These are phyloP conservation scores for Drosophila barbarae DNA, from an alignment of 2,888 invertebrate species.

Conservation along the genomic window DNA sequence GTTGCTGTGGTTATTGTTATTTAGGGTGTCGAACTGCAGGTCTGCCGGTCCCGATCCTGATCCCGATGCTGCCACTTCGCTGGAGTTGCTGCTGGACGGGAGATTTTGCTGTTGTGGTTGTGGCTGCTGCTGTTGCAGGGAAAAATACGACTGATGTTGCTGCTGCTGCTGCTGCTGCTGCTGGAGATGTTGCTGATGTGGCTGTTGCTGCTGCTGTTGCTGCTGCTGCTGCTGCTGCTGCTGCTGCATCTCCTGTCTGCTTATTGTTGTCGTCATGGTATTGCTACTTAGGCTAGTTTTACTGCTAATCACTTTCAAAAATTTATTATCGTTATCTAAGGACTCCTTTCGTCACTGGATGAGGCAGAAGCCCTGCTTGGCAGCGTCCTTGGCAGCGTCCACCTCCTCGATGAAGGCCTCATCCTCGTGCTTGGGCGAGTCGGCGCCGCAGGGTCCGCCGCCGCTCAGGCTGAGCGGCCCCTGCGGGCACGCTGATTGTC, in stretches of 20 bases:
- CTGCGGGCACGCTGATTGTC: slow-evolving; percentile 90
- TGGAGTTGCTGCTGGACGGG: slow-evolving; percentile 28
- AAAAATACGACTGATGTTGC: slow-evolving; percentile 33
- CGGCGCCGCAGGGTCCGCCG: slow-evolving; percentile 82
- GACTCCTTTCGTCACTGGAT: slow-evolving; percentile 87
- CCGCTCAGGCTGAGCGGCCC: slow-evolving; percentile 79
- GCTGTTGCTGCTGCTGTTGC: slow-evolving; percentile 13
- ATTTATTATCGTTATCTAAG: slow-evolving; percentile 81
- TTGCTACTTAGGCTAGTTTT: slow-evolving; percentile 80
- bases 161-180: slow-evolving; percentile 67
- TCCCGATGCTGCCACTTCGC: slow-evolving; percentile 12
- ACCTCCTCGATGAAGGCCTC: slow-evolving; percentile 80
- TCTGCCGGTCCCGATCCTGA: slow-evolving; percentile 44
- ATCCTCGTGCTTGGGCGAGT: slow-evolving; percentile 84
- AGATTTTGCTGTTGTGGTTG: slow-evolving; percentile 47
- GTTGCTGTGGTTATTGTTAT: slow-evolving; percentile 73
- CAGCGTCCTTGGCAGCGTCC: slow-evolving; percentile 84
- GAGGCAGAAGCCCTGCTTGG: slow-evolving; percentile 86
- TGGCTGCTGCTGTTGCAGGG: slow-evolving; percentile 57
- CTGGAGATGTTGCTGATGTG: slow-evolving; percentile 47
- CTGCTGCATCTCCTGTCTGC: slow-evolving; percentile 78
- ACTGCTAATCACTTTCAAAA: slow-evolving; percentile 80
- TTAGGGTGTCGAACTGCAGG: slow-evolving; percentile 50
- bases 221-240: slow-evolving; percentile 62
- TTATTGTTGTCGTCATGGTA: slow-evolving; percentile 80